phyloP scores from a whole-genome alignment of 30 jellyfish, hydroid and myxozoan genomes.

The Aurelia aurita region DNA sequence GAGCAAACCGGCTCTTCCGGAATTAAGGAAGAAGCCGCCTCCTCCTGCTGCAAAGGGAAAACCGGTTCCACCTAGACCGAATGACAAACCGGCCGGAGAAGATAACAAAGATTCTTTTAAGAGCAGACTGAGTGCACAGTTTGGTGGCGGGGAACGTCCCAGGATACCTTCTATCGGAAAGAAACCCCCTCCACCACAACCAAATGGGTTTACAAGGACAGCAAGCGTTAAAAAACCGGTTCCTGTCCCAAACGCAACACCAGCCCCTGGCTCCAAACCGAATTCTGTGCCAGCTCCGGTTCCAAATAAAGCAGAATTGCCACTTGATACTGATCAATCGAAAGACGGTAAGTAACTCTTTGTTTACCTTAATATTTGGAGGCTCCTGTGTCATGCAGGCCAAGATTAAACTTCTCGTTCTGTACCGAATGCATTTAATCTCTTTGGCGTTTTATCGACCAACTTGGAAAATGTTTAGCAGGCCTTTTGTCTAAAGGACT shows the following conservation, averaged over 20 bases:
- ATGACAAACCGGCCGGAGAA: conserved; percentile 37
- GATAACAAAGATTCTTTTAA: conserved; percentile 22
- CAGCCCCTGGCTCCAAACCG: conserved; percentile 42
- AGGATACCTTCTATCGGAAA: conserved; percentile 48
- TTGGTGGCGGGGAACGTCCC: neutral
- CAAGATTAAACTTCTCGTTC: too few relatives aligned
- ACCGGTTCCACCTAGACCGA: conserved; percentile 56
- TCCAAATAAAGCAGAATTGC: conserved; percentile 8
- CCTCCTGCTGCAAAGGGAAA: conserved; percentile 63
- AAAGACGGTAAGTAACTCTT: neutral
- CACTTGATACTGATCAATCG: neutral
- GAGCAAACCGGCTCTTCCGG: conserved; percentile 48
- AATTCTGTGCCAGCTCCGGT: conserved; percentile 17
- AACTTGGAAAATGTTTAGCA: too few relatives aligned
- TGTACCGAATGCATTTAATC: too few relatives aligned
- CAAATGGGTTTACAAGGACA: conserved; percentile 38
- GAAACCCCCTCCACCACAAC: conserved; percentile 55
- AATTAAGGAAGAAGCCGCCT: conserved; percentile 62
- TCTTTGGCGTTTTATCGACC: too few relatives aligned
- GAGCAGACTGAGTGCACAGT: conserved; percentile 17
- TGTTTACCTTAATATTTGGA: neutral
- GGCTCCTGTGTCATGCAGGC: too few relatives aligned
- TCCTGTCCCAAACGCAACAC: conserved; percentile 13
- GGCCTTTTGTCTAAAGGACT: too few relatives aligned
- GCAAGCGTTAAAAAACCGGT: conserved; percentile 31